phyloP scores from a whole-genome alignment of 2,888 invertebrate species.

The Machimus atricapillus region DNA sequence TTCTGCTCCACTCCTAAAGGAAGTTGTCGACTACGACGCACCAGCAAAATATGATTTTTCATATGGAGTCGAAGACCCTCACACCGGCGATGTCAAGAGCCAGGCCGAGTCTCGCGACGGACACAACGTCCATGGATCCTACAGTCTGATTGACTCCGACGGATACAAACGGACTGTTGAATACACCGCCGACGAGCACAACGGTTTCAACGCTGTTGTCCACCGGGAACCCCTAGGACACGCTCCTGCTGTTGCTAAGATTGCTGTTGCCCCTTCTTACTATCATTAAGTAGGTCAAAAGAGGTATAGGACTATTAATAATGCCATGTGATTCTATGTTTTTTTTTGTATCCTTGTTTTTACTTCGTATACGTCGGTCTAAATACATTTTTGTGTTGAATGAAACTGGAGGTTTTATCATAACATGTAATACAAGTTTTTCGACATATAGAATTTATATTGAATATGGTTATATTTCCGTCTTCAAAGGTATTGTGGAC shows the following conservation, averaged over 20 bases:
- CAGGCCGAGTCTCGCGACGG: slow-evolving; percentile 65
- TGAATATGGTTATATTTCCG: too few relatives aligned
- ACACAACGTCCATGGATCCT: slow-evolving; percentile 64
- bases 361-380: neutral
- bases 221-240: slow-evolving; percentile 59
- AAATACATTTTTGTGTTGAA: neutral
- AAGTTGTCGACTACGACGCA: slow-evolving; percentile 51
- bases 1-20: neutral
- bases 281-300: neutral
- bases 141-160: slow-evolving; percentile 65
- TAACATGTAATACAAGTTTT: too few relatives aligned
- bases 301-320: neutral
- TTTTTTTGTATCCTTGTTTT: neutral
- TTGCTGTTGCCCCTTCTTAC: neutral
- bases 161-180: slow-evolving; percentile 65
- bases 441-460: too few relatives aligned
- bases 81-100: slow-evolving; percentile 65
- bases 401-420: neutral
- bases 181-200: slow-evolving; percentile 64
- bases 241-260: neutral
- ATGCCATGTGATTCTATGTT: neutral
- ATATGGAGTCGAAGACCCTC: slow-evolving; percentile 63
- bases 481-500: too few relatives aligned
- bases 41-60: slow-evolving; percentile 64
- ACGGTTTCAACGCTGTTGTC: slow-evolving; percentile 66